Conservation (phyloP, 1,140 invertebrate genomes). For the Ceratina japonica region DNA sequence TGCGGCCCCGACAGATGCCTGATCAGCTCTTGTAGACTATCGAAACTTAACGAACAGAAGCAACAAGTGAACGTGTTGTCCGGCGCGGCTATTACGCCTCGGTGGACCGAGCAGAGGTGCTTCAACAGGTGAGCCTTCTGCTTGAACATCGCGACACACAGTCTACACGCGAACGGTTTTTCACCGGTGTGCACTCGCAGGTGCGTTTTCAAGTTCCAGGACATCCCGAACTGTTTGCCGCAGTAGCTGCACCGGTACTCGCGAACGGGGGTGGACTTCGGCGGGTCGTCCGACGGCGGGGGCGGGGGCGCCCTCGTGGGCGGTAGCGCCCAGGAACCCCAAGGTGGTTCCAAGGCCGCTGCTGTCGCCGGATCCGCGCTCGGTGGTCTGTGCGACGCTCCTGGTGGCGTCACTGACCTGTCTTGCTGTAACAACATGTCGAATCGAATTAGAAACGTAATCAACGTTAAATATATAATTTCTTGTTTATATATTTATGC, state of each 20-base stretch:
- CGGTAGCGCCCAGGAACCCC: conserved; percentile 86
- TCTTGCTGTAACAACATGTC: conserved; percentile 69
- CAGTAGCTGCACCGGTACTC: conserved; percentile 93
- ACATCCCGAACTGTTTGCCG: conserved; percentile 93
- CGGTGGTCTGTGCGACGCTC: conserved; percentile 84
- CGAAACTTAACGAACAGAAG: conserved; percentile 91
- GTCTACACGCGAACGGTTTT: conserved; percentile 91
- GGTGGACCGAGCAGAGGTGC: conserved; percentile 91
- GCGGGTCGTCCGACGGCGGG: conserved; percentile 79
- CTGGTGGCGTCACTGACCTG: conserved; percentile 80
- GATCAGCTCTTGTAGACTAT: conserved; percentile 90
- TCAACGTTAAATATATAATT: no score
- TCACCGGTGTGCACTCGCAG: conserved; percentile 91
- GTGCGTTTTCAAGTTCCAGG: conserved; percentile 93
- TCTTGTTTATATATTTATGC: no score
- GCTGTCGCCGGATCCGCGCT: conserved; percentile 82
- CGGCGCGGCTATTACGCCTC: conserved; percentile 88
- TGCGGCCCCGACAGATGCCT: conserved; percentile 91
- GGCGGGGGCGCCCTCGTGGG: conserved; percentile 82
- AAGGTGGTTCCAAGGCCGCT: conserved; percentile 78
- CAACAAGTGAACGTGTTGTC: conserved; percentile 89
- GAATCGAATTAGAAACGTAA: no score
- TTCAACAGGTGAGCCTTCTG: conserved; percentile 92
- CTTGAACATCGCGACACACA: conserved; percentile 93
- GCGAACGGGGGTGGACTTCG: conserved; percentile 83